Percentiles rank a stretch among this genome's conserved stretches.
Evolutionary conservation across 2,797 vertebrate species (phyloP).

Genomic region (Spea hammondii): DNA sequence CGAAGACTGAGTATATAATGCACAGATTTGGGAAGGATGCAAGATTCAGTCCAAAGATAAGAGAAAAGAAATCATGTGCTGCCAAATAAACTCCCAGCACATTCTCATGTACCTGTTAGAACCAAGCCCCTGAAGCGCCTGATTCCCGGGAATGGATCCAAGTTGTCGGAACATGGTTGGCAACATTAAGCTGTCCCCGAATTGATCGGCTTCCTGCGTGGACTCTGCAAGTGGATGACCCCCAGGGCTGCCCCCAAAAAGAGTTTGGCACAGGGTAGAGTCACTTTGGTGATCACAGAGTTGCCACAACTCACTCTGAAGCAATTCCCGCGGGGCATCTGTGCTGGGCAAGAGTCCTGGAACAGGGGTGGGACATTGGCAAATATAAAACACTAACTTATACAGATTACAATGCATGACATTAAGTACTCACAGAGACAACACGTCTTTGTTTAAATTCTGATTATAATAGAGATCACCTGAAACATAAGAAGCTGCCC

Average conservation of each 20-base stretch:
- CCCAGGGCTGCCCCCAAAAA: slow-evolving; percentile 46
- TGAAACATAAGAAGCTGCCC: no score
- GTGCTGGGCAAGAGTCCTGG: slow-evolving; percentile 42
- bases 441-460: no score
- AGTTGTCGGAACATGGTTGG: slow-evolving; percentile 44
- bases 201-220: slow-evolving; percentile 35
- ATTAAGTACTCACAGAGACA: no score
- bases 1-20: neutral
- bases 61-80: neutral
- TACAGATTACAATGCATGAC: no score
- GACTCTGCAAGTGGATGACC: slow-evolving; percentile 36
- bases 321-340: slow-evolving; percentile 27
- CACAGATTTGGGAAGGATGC: neutral
- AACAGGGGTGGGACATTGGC: slow-evolving; percentile 5
- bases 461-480: no score
- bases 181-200: slow-evolving; percentile 38
- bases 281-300: slow-evolving; percentile 44
- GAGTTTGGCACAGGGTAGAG: slow-evolving; percentile 44
- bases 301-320: slow-evolving; percentile 45
- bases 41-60: neutral
- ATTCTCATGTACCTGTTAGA: slow-evolving; percentile 38
- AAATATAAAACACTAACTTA: no score
- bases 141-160: slow-evolving; percentile 31
- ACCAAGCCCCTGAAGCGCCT: slow-evolving; percentile 27
- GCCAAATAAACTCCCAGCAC: neutral